Evolutionary conservation across 1,140 invertebrate species (phyloP).

Genomic region (Achroia grisella): DNA sequence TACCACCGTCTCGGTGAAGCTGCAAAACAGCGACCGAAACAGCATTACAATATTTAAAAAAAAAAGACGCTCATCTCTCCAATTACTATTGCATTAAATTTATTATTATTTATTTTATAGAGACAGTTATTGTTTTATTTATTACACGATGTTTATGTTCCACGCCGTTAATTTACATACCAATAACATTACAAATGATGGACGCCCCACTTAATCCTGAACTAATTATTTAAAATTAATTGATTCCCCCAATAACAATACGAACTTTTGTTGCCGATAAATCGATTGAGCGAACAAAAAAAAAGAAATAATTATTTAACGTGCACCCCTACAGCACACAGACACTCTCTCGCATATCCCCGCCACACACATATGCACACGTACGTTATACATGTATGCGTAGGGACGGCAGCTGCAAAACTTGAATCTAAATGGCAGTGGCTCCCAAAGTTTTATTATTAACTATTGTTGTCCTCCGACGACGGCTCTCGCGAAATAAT

Average conservation of each 20-base stretch:
- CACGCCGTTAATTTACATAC: no score
- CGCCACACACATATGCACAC: constrained; percentile 24
- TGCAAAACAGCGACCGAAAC: no score
- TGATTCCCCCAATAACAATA: not conserved
- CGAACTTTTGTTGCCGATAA: not conserved
- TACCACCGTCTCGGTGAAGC: no score
- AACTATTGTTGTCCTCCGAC: not conserved
- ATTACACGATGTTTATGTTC: no score
- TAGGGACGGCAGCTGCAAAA: constrained; percentile 59
- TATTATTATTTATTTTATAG: no score
- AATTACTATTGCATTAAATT: no score
- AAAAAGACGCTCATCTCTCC: no score
- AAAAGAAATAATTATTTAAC: constrained; percentile 16
- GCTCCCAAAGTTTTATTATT: constrained; percentile 50
- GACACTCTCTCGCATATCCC: constrained; percentile 10
- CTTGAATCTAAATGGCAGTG: constrained; percentile 43
- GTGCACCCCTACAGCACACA: constrained; percentile 18
- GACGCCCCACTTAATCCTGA: not conserved
- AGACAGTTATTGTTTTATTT: no score
- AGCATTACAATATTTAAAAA: no score
- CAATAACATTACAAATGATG: no score
- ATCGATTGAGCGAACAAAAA: constrained; percentile 8
- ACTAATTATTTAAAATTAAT: constrained; percentile 1
- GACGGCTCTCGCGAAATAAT: not conserved
- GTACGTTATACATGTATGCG: constrained; percentile 24